phyloP scores from a whole-genome alignment of 2,113 vertebrate genomes.

The Chionodraco myersi region DNA sequence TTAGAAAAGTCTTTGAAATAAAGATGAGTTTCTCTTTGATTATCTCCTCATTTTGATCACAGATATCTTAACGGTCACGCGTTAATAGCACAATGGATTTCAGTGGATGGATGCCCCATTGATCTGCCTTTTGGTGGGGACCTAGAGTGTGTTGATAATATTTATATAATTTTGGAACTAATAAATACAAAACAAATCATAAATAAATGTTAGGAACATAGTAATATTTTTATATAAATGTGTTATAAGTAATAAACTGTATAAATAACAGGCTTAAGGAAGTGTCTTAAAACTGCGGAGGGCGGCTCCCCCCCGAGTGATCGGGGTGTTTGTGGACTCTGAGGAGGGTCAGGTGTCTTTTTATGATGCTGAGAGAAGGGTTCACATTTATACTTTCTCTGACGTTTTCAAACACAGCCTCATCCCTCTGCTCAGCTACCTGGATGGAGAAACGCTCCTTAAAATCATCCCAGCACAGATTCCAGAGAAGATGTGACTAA shows the following conservation, averaged over 20 bases:
- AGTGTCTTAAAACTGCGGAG: not conserved
- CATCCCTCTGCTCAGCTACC: slow-evolving; percentile 6
- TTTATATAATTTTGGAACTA: no score
- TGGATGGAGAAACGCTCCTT: not conserved
- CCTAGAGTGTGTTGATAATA: no score
- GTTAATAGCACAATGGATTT: not conserved
- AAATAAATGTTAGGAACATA: no score
- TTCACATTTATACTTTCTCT: slow-evolving; percentile 28
- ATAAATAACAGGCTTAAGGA: no score
- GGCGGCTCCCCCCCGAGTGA: not conserved
- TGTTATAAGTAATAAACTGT: no score
- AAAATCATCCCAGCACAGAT: not conserved
- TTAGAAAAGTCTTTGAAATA: not conserved
- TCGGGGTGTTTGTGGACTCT: slow-evolving; percentile 21
- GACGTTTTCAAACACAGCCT: not conserved
- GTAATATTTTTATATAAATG: no score
- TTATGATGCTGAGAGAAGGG: not conserved
- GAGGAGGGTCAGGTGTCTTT: slow-evolving; percentile 29
- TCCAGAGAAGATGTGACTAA: not conserved
- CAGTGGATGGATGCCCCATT: not conserved
- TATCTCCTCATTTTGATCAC: not conserved
- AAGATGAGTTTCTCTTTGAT: not conserved
- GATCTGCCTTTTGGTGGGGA: not conserved
- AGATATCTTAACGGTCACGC: not conserved
- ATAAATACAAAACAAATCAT: no score